phyloP scores from a whole-genome alignment of 2,888 invertebrate genomes.

The Tetragnatha montana region DNA sequence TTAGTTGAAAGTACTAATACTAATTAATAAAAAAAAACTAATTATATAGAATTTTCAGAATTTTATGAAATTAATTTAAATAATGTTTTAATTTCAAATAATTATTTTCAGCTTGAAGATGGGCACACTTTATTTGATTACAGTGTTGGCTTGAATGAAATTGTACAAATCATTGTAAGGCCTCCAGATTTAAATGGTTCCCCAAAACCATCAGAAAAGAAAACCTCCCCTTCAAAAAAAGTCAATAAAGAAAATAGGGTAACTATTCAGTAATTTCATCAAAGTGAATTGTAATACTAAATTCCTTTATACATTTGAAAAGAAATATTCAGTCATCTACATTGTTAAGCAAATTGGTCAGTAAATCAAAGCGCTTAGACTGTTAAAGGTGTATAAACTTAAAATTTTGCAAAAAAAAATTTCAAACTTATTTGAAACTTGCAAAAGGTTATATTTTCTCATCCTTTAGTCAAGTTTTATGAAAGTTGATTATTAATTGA shows the following conservation, averaged over 20 bases:
- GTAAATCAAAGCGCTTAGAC: too few species aligned
- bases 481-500: neutral
- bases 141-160: constrained; percentile 84
- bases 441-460: neutral
- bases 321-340: neutral
- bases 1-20: too few species aligned
- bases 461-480: neutral
- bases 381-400: too few species aligned
- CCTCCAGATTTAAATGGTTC: constrained; percentile 47
- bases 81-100: neutral
- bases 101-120: constrained; percentile 81
- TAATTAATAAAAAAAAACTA: too few species aligned
- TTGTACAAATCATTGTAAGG: constrained; percentile 83
- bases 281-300: neutral
- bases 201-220: constrained; percentile 17
- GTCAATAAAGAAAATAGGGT: constrained; percentile 29
- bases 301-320: neutral
- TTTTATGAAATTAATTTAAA: too few species aligned
- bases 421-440: too few species aligned
- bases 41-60: too few species aligned
- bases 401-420: too few species aligned
- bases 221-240: constrained; percentile 22
- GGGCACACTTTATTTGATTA: constrained; percentile 86
- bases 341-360: neutral
- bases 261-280: neutral